Percentiles rank a stretch among this genome's conserved stretches.
phyloP scores from a whole-genome alignment of 92 coral and sea anemone species.

The Zoanthus gigantus region DNA sequence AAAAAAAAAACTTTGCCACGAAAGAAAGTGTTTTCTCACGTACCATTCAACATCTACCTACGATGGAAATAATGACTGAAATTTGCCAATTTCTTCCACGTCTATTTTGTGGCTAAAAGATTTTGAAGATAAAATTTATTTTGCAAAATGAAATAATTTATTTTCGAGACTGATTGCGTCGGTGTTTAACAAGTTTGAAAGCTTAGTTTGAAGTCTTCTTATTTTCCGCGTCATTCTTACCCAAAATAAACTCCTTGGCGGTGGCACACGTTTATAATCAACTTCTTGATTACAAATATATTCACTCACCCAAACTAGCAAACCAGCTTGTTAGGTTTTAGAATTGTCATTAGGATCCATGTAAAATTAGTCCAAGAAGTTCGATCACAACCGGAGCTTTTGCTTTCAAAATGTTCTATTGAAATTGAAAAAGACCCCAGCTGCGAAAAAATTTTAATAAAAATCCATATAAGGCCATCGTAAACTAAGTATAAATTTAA shows the following conservation, averaged over 20 bases:
- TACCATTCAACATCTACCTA: not conserved
- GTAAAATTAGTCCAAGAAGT: not conserved
- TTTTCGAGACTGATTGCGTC: too few relatives aligned
- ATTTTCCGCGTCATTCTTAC: too few relatives aligned
- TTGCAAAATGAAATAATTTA: too few relatives aligned
- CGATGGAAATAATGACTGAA: not conserved
- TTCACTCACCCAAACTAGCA: too few relatives aligned
- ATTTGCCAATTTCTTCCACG: not conserved
- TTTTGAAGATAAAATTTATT: too few relatives aligned
- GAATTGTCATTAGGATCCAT: too few relatives aligned
- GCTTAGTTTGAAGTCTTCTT: too few relatives aligned
- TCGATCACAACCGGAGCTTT: not conserved
- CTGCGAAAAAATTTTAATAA: conserved; percentile 16
- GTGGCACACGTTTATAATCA: too few relatives aligned
- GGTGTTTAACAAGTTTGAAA: too few relatives aligned
- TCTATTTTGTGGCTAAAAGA: not conserved
- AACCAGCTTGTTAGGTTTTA: too few relatives aligned
- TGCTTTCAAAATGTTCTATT: not conserved
- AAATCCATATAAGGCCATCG: conserved; percentile 7
- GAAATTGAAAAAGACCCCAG: conserved; percentile 10
- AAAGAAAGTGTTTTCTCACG: not conserved
- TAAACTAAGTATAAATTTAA: not conserved
- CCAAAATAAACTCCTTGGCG: too few relatives aligned
- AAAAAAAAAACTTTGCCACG: not conserved
- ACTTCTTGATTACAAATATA: too few relatives aligned